Evolutionary conservation across 2,113 vertebrate genomes (phyloP), one percentile per base, ranked within the genome.

Genomic region (Himantopus leucocephalus): DNA sequence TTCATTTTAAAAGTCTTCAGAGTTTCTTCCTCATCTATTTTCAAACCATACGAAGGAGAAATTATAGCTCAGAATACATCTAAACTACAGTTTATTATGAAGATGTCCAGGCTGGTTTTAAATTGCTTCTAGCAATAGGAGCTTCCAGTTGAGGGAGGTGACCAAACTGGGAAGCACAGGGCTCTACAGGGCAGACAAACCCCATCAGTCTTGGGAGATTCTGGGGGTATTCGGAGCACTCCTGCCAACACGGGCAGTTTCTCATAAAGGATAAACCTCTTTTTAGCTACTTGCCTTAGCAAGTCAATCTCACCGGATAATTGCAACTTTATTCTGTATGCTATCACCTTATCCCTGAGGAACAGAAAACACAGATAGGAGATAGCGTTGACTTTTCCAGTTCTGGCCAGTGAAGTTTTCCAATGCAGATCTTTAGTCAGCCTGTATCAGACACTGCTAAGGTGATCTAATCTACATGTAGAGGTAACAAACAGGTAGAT

Each of bases 121-220:
- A 60, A 85, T 30, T 56, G 19, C 9, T 94, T 47, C 60, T 56
- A 12, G 21, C 43, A 53, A 41, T 1, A 56, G 6, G 13, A 9
- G 21, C 8, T 59, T 35, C 16, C 27, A 67, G 12, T 9, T 26
- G 32, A 53, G n/a, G 17, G 18, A 88, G 8, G 2, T 12, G 52
- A 43, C 37, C 56, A 30, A 37, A 14, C 12, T 35, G 52, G 29
- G 24, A 83, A 76, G 19, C 6, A 53, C 37, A 72, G 14, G 8
- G 7, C 4, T 48, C 39, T 14, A 16, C 5, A 8, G 10, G 14
- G 13, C 43, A 68, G 10, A 60, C 4, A 63, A 68, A 83, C 4
- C 4, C 32, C 47, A 8, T 4, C 0, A 0, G 17, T 8, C 3
- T 50, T 6, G 5, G 17, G 15, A 62, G 32, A 66, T 32, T 39